A percentile compares a stretch with the other conserved stretches of the same genome.
Conservation (phyloP, 2,797 vertebrate genomes). For the Sebastes cheni region DNA sequence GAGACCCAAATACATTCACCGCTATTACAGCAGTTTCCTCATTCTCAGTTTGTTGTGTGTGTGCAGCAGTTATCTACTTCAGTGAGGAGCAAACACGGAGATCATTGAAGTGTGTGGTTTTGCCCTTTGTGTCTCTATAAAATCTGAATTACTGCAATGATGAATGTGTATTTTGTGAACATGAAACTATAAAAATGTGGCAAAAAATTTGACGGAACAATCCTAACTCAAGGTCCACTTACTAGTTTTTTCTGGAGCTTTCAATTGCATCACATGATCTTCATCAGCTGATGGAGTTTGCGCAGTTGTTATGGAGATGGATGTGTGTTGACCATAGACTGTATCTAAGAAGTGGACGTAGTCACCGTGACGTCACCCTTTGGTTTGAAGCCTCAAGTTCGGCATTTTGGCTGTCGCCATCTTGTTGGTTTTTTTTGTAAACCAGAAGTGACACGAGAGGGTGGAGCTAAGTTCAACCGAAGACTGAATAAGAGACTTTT, state of each 20-base stretch:
- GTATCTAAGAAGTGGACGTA: too few relatives aligned
- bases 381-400: too few relatives aligned
- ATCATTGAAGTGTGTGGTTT: conserved; percentile 22
- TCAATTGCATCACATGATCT: background rate
- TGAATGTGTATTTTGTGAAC: background rate
- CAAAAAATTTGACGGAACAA: background rate
- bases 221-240: background rate
- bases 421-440: too few relatives aligned
- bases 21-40: conserved; percentile 35
- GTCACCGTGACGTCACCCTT: too few relatives aligned
- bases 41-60: background rate
- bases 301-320: background rate
- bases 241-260: background rate
- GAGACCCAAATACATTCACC: conserved; percentile 43
- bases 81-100: conserved; percentile 11
- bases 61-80: conserved; percentile 11
- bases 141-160: background rate
- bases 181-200: background rate
- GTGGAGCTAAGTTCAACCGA: too few relatives aligned
- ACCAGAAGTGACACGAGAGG: too few relatives aligned
- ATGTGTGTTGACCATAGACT: background rate
- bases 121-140: conserved; percentile 9
- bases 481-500: too few relatives aligned
- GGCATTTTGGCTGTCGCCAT: too few relatives aligned
- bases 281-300: background rate